Conservation (phyloP, 1,140 invertebrate species). For the Diplogasteroides magnus region DNA sequence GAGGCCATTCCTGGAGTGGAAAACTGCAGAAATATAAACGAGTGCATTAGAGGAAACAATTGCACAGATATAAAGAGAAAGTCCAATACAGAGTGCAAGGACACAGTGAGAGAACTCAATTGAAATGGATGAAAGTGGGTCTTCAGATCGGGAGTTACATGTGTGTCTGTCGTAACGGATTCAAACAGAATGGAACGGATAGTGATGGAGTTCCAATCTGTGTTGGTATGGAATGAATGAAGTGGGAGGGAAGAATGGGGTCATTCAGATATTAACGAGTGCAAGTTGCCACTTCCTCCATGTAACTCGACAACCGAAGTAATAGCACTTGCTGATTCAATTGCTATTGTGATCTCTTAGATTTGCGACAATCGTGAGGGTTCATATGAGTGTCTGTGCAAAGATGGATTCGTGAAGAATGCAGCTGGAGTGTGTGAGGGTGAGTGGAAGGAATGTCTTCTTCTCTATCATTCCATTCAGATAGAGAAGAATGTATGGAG, state of each 20-base stretch:
- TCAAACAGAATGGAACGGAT: neutral
- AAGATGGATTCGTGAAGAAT: slow-evolving; percentile 6
- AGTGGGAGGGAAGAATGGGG: neutral
- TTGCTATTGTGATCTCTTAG: too few relatives aligned
- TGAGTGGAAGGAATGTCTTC: neutral
- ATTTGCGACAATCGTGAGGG: slow-evolving; percentile 5
- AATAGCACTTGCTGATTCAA: neutral
- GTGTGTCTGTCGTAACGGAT: neutral
- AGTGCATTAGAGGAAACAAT: neutral
- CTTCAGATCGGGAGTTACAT: neutral
- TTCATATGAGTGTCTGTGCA: slow-evolving; percentile 12
- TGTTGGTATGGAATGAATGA: neutral
- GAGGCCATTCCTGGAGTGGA: neutral
- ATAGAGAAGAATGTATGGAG: neutral
- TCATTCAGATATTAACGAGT: neutral
- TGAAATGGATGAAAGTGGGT: neutral
- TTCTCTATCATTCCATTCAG: too few relatives aligned
- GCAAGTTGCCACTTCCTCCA: too few relatives aligned
- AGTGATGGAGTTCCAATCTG: neutral
- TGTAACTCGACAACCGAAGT: neutral
- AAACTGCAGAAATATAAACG: neutral
- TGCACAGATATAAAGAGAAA: neutral
- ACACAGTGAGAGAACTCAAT: too few relatives aligned
- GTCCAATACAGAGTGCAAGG: neutral
- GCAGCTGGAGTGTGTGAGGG: neutral